Conservation (phyloP, 2,888 invertebrate genomes). For the Trileptium ribeirensis region DNA sequence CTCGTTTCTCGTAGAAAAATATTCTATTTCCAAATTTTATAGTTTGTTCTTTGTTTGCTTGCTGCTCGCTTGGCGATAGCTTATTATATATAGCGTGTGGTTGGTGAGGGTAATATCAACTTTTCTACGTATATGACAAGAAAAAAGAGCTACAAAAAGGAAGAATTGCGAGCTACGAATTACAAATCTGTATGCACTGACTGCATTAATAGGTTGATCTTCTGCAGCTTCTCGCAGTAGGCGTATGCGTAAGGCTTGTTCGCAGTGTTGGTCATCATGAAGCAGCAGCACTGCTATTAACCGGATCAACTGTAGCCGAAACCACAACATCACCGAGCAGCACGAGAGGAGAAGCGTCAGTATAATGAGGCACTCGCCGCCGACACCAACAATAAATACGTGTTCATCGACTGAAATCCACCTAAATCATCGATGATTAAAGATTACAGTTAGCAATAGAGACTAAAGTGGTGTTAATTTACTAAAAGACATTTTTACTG, state of each 20-base stretch:
- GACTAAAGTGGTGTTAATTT: neutral
- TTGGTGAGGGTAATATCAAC: too few relatives aligned
- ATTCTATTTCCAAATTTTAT: too few relatives aligned
- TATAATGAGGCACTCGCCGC: slow-evolving; percentile 92
- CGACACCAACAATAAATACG: slow-evolving; percentile 89
- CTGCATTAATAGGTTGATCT: slow-evolving; percentile 40
- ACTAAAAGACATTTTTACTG: too few relatives aligned
- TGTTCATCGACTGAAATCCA: slow-evolving; percentile 88
- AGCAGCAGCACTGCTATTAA: slow-evolving; percentile 26
- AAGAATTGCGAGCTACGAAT: too few relatives aligned
- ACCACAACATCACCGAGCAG: slow-evolving; percentile 53
- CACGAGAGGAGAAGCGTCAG: slow-evolving; percentile 84
- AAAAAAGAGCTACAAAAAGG: too few relatives aligned
- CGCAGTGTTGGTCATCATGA: slow-evolving; percentile 33
- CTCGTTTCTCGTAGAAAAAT: too few relatives aligned
- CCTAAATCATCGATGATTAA: too few relatives aligned
- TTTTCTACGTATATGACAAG: too few relatives aligned
- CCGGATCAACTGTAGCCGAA: slow-evolving; percentile 33
- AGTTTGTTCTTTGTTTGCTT: too few relatives aligned
- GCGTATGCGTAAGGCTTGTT: slow-evolving; percentile 41
- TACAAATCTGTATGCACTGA: too few relatives aligned
- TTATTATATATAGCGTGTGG: too few relatives aligned
- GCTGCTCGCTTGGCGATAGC: too few relatives aligned
- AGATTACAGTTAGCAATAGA: neutral
- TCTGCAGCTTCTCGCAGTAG: slow-evolving; percentile 43